Conservation (phyloP, 2,797 vertebrate genomes). For the Eospalax fontanierii region DNA sequence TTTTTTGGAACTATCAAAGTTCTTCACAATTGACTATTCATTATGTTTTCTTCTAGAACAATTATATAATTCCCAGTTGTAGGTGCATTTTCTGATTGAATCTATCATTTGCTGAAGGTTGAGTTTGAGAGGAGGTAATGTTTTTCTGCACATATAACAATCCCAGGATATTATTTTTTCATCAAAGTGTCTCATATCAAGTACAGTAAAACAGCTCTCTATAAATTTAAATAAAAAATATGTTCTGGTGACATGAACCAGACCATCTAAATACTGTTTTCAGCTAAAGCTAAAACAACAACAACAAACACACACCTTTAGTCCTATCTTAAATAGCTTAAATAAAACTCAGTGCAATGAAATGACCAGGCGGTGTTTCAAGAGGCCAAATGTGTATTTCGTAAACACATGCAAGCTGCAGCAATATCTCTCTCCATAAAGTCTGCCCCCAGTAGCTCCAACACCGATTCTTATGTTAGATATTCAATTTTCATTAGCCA, state of each 20-base stretch:
- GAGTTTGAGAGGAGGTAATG: background rate
- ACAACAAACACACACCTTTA: background rate
- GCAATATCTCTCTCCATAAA: constrained; percentile 61
- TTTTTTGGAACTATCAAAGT: constrained; percentile 35
- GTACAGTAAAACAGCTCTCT: constrained; percentile 36
- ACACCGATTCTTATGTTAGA: constrained; percentile 29
- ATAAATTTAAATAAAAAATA: constrained; percentile 66
- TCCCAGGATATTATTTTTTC: constrained; percentile 43
- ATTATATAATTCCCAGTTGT: constrained; percentile 73
- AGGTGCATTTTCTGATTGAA: constrained; percentile 50
- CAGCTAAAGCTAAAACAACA: constrained; percentile 1
- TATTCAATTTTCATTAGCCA: constrained; percentile 49
- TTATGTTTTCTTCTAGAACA: constrained; percentile 39
- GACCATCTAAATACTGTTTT: constrained; percentile 58
- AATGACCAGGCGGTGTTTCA: constrained; percentile 64
- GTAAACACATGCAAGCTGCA: constrained; percentile 72
- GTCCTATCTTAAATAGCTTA: constrained; percentile 57
- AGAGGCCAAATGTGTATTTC: constrained; percentile 65
- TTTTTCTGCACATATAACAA: constrained; percentile 54
- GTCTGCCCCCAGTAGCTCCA: constrained; percentile 33
- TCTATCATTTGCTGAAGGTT: constrained; percentile 48
- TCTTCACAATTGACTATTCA: constrained; percentile 57
- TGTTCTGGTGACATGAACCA: constrained; percentile 32
- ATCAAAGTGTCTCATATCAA: constrained; percentile 21
- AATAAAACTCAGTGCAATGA: constrained; percentile 15